Conservation (phyloP, 2,888 invertebrate species). For the Polymixis lichenea region DNA sequence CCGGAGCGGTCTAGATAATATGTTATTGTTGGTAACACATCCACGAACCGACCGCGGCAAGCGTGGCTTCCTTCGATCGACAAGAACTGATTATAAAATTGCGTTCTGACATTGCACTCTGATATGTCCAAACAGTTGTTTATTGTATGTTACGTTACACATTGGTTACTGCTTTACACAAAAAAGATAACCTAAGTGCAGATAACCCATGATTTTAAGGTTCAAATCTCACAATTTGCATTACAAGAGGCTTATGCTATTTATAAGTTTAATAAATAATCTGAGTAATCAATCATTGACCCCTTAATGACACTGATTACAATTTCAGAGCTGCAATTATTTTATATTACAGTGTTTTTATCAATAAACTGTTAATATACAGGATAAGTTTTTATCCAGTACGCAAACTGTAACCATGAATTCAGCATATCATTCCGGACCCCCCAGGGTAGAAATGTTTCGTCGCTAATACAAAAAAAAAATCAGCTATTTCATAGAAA, state of each 20-base stretch:
- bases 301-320: not conserved
- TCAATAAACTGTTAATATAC: not conserved
- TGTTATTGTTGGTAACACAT: not conserved
- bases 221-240: not conserved
- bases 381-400: too few species aligned
- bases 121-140: not conserved
- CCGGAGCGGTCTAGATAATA: not conserved
- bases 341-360: not conserved
- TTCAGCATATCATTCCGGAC: too few species aligned
- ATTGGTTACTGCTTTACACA: not conserved
- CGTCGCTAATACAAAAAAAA: too few species aligned
- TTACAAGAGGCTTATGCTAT: not conserved
- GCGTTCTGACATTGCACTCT: too few species aligned
- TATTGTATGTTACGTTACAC: not conserved
- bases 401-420: too few species aligned
- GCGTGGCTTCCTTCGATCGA: not conserved
- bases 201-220: constrained; percentile 21
- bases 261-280: not conserved
- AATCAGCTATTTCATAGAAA: too few species aligned
- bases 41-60: not conserved
- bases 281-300: not conserved
- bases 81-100: not conserved
- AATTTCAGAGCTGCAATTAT: constrained; percentile 3
- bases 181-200: not conserved
- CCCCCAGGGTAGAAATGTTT: too few species aligned